phyloP scores from a whole-genome alignment of 2,888 invertebrate genomes.

The Ormyrus rosae region DNA sequence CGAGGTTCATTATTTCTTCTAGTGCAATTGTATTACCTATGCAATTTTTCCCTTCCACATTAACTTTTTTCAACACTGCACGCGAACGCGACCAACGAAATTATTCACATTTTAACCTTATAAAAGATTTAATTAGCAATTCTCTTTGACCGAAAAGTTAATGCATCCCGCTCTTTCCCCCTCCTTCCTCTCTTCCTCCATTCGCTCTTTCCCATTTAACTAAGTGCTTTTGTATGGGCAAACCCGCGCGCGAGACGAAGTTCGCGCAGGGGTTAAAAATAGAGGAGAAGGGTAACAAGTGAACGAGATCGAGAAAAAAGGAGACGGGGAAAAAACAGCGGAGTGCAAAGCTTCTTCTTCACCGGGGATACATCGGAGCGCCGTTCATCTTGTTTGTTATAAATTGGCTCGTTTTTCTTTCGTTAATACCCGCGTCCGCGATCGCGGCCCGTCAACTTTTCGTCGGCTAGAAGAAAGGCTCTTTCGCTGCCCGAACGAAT shows the following conservation, averaged over 20 bases:
- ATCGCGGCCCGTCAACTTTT: constrained; percentile 5
- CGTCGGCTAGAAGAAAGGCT: not conserved
- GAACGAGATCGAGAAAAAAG: not conserved
- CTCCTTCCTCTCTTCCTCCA: not conserved
- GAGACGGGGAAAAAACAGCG: not conserved
- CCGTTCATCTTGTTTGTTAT: constrained; percentile 27
- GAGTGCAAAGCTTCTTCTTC: not conserved
- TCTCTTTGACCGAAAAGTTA: constrained; percentile 36
- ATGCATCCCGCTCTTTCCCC: not conserved
- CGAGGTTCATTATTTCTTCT: not conserved
- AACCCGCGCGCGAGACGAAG: too few species aligned
- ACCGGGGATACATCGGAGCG: constrained; percentile 5
- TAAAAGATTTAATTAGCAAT: constrained; percentile 42
- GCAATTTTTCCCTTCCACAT: not conserved
- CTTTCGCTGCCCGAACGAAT: constrained; percentile 54
- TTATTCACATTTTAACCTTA: constrained; percentile 16
- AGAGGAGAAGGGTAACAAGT: not conserved
- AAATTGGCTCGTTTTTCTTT: constrained; percentile 41
- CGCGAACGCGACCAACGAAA: not conserved
- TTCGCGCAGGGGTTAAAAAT: not conserved
- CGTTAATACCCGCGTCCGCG: constrained; percentile 20
- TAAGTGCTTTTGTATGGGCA: constrained; percentile 40
- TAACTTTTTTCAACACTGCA: too few species aligned
- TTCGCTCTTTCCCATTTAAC: constrained; percentile 25
- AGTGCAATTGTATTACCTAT: constrained; percentile 4